Percentiles rank a stretch among this genome's conserved stretches.
phyloP scores from a whole-genome alignment of 2,797 vertebrate genomes.

The Epinephelus coioides region DNA sequence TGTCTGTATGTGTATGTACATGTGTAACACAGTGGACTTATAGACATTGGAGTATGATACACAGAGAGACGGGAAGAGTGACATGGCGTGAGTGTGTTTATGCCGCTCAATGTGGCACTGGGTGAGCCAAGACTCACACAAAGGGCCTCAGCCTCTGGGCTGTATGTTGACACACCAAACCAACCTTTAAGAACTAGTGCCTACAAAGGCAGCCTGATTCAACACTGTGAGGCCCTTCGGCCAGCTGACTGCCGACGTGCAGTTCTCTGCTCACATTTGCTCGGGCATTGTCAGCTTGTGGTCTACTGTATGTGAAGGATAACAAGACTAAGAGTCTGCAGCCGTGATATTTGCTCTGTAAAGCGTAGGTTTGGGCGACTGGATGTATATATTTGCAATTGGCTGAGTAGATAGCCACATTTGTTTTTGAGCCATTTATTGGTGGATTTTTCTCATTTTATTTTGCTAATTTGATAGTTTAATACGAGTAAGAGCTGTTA shows the following conservation, averaged over 20 bases:
- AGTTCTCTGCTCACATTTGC: conserved; percentile 12
- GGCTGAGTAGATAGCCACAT: too few relatives aligned
- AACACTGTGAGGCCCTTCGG: background rate
- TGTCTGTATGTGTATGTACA: background rate
- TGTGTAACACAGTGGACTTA: conserved; percentile 8
- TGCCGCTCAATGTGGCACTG: background rate
- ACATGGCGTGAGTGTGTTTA: background rate
- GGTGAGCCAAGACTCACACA: conserved; percentile 37
- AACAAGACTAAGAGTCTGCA: background rate
- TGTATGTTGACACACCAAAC: conserved; percentile 47
- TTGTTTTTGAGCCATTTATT: too few relatives aligned
- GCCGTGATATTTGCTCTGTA: background rate
- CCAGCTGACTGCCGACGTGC: conserved; percentile 5
- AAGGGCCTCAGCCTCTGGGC: conserved; percentile 30
- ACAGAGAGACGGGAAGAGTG: background rate
- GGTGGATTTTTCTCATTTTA: too few relatives aligned
- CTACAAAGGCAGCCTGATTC: conserved; percentile 29
- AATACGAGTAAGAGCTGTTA: too few relatives aligned
- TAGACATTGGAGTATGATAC: conserved; percentile 2
- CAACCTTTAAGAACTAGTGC: conserved; percentile 34
- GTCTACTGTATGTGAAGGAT: background rate
- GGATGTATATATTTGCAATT: too few relatives aligned
- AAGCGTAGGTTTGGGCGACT: too few relatives aligned
- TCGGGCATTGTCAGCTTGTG: background rate
- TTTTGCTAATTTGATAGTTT: too few relatives aligned